These are phyloP conservation scores for Dascillus cervinus DNA, from an alignment of 2,888 invertebrate genomes.

Conservation along the genomic window DNA sequence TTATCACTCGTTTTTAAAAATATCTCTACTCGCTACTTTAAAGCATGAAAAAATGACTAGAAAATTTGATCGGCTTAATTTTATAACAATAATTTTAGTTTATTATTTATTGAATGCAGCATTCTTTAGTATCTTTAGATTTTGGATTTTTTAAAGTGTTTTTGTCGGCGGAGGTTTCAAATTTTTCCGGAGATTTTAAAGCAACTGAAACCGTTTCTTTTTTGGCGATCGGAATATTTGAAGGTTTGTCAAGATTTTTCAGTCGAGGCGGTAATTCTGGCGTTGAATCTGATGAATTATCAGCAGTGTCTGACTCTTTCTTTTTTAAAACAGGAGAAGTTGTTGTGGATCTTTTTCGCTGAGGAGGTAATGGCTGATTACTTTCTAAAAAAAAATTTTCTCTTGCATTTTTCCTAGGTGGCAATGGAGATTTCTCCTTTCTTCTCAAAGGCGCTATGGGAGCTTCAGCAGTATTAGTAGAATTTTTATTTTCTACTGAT, in stretches of 20 bases:
- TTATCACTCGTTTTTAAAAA: no score
- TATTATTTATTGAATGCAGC: slow-evolving; percentile 29
- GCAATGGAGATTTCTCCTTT: slow-evolving; percentile 22
- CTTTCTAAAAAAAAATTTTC: slow-evolving; percentile 6
- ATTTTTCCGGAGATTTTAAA: no score
- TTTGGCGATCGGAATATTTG: no score
- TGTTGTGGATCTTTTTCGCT: slow-evolving; percentile 13
- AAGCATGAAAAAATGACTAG: slow-evolving; percentile 36
- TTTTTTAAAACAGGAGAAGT: slow-evolving; percentile 7
- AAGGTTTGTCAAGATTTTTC: no score
- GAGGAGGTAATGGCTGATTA: slow-evolving; percentile 13
- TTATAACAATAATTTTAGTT: slow-evolving; percentile 19
- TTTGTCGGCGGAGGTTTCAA: no score
- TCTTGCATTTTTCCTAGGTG: slow-evolving; percentile 8
- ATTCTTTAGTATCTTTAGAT: slow-evolving; percentile 34
- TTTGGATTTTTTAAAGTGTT: no score
- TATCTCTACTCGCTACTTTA: no score
- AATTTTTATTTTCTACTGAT: slow-evolving; percentile 26
- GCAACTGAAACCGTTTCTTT: no score
- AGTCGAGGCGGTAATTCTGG: no score
- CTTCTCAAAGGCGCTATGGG: slow-evolving; percentile 11
- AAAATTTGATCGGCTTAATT: slow-evolving; percentile 23
- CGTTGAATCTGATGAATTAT: no score
- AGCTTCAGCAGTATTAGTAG: slow-evolving; percentile 1
- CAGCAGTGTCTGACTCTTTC: no score